A percentile compares a stretch with the other conserved stretches of the same genome.
Conservation (phyloP, 2,113 vertebrate species). For the Ondatra zibethicus region DNA sequence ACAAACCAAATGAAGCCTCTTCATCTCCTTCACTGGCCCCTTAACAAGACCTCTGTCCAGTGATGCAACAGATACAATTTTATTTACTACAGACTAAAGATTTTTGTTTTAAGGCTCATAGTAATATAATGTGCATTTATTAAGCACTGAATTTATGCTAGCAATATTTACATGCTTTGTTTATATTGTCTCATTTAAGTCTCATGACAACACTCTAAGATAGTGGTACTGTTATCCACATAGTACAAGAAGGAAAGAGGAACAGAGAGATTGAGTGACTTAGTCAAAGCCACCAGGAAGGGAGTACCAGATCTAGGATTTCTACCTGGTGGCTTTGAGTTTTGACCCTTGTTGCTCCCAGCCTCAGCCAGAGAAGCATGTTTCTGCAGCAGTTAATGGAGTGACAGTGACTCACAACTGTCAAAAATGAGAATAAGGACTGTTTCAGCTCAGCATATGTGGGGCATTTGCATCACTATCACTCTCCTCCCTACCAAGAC, state of each 20-base stretch:
- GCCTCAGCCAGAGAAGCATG: neutral
- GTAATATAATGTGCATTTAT: neutral
- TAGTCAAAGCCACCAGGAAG: neutral
- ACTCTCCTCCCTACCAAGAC: neutral
- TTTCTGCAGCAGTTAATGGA: neutral
- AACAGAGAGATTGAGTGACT: slow-evolving; percentile 6
- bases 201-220: neutral
- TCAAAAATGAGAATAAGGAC: too few species aligned
- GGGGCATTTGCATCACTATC: too few species aligned
- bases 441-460: neutral
- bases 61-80: neutral
- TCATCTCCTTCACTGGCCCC: neutral
- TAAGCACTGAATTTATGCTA: neutral
- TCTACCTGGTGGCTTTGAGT: neutral
- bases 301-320: neutral
- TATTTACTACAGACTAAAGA: neutral
- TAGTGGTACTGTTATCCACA: neutral
- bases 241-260: neutral
- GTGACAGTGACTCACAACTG: neutral
- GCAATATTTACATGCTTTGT: neutral
- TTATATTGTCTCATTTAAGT: slow-evolving; percentile 8
- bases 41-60: neutral
- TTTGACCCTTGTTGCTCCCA: neutral
- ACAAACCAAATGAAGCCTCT: neutral
- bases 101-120: slow-evolving; percentile 18